Conservation (phyloP, 92 coral and sea anemone species). For the Porites evermanni region DNA sequence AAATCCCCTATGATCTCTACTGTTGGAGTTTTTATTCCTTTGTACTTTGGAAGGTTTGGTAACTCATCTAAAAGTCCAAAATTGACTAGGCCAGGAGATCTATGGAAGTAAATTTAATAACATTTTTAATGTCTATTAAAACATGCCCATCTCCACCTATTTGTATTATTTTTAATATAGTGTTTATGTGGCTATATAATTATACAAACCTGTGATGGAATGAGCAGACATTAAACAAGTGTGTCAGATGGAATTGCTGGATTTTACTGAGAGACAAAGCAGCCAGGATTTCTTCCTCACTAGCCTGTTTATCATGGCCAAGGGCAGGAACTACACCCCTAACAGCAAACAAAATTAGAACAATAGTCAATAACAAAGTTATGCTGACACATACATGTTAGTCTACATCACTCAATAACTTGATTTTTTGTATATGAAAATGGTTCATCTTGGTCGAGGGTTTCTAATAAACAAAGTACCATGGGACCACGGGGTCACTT, state of each 20-base stretch:
- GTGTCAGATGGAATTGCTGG: constrained; percentile 59
- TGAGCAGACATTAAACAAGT: constrained; percentile 55
- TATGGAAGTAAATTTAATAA: not conserved
- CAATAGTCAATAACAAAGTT: not conserved
- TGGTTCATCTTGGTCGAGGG: too few species aligned
- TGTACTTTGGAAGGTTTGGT: constrained; percentile 52
- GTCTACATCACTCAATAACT: too few species aligned
- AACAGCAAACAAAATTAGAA: not conserved
- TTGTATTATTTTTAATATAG: too few species aligned
- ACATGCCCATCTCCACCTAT: too few species aligned
- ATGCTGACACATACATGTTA: not conserved
- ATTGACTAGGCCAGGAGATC: constrained; percentile 67
- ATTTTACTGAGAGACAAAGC: constrained; percentile 54
- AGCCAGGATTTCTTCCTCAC: constrained; percentile 56
- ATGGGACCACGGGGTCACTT: too few species aligned
- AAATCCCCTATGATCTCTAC: constrained; percentile 69
- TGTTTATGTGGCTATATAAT: not conserved
- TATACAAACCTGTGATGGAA: constrained; percentile 60
- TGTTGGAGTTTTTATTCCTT: constrained; percentile 49
- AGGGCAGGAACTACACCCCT: constrained; percentile 62
- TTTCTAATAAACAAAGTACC: too few species aligned
- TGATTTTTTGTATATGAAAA: too few species aligned
- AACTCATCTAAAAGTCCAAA: constrained; percentile 61
- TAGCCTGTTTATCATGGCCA: constrained; percentile 68
- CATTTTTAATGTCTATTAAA: too few species aligned